phyloP scores from a whole-genome alignment of 2,797 vertebrate species.

The Oreochromis grahami region DNA sequence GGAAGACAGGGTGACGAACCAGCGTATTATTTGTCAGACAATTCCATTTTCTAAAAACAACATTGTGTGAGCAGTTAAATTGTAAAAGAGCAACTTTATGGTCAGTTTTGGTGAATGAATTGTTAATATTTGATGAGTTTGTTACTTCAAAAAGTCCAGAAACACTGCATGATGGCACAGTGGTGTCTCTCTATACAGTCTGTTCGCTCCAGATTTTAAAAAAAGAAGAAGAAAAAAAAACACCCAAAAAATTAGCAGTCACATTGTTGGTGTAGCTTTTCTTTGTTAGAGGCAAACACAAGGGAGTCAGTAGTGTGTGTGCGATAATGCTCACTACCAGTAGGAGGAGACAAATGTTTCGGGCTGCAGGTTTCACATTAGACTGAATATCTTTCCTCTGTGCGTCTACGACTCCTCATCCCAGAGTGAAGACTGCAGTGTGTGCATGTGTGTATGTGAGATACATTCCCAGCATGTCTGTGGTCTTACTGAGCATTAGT shows the following conservation, averaged over 20 bases:
- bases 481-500: slow-evolving; percentile 74
- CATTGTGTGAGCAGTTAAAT: accelerated
- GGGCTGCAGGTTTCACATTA: not conserved
- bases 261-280: not conserved
- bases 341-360: not conserved
- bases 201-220: not conserved
- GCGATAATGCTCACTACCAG: not conserved
- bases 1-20: not conserved
- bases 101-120: not conserved
- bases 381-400: not conserved
- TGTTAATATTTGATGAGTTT: accelerated
- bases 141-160: not conserved
- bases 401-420: not conserved
- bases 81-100: not conserved
- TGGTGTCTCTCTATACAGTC: not conserved
- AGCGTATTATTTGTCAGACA: not conserved
- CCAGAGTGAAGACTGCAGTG: not conserved
- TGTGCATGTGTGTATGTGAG: not conserved
- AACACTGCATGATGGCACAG: not conserved
- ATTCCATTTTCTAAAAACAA: not conserved
- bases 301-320: not conserved
- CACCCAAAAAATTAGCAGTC: not conserved
- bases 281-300: not conserved
- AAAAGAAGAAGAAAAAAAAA: not conserved
- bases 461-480: slow-evolving; percentile 65